A percentile compares a stretch with the other conserved stretches of the same genome.
Conservation (phyloP, 2,797 vertebrate genomes). For the Falco rusticolus region DNA sequence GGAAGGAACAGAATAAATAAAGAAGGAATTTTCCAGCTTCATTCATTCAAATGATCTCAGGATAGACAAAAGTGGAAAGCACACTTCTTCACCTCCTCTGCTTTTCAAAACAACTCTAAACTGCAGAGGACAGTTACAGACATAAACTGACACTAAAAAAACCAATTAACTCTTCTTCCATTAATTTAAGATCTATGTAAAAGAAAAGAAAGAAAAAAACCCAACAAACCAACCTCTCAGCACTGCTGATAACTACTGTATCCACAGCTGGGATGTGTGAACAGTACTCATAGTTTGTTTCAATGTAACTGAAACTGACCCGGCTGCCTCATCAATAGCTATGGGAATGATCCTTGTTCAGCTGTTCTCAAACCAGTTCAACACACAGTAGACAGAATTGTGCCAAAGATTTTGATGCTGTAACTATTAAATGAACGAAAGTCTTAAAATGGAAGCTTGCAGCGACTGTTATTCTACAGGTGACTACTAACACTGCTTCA, state of each 20-base stretch:
- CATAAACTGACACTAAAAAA: neutral
- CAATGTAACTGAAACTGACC: neutral
- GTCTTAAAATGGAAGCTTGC: neutral
- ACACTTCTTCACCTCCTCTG: neutral
- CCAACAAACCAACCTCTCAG: neutral
- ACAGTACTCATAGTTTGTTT: neutral
- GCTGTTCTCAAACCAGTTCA: neutral
- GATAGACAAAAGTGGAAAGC: neutral
- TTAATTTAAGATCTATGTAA: neutral
- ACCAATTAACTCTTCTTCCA: neutral
- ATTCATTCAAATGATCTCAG: neutral
- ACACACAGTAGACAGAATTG: neutral
- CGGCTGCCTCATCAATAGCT: neutral
- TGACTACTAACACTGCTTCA: neutral
- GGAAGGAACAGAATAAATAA: neutral
- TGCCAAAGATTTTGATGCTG: neutral
- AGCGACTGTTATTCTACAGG: neutral
- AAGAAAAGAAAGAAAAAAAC: neutral
- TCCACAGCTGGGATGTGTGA: neutral
- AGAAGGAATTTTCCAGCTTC: neutral
- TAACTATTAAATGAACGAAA: neutral
- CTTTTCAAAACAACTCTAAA: neutral
- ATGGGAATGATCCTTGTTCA: rapidly evolving
- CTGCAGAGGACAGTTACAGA: neutral
- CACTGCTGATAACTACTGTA: neutral